Conservation (phyloP, 2,888 invertebrate genomes). For the Acanthopleura granulata region DNA sequence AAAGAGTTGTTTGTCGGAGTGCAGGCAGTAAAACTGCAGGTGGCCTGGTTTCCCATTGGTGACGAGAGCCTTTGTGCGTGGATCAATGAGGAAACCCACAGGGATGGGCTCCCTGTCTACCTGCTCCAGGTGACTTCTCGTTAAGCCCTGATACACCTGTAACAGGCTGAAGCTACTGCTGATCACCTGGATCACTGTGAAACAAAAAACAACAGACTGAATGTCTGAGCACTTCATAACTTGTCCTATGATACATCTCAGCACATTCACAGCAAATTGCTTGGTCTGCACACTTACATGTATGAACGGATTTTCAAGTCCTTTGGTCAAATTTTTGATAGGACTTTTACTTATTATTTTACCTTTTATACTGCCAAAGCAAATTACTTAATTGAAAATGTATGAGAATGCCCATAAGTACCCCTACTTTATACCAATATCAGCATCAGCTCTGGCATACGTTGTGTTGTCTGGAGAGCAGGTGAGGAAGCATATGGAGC, state of each 20-base stretch:
- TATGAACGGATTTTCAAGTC: too few species aligned
- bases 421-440: constrained; percentile 74
- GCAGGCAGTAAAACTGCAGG: constrained; percentile 80
- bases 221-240: too few species aligned
- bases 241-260: too few species aligned
- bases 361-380: too few species aligned
- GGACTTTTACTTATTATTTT: too few species aligned
- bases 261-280: too few species aligned
- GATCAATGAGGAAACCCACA: constrained; percentile 74
- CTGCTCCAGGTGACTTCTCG: constrained; percentile 73
- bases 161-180: constrained; percentile 71
- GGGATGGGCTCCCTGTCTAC: constrained; percentile 36
- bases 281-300: too few species aligned
- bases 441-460: constrained; percentile 77
- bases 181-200: constrained; percentile 69
- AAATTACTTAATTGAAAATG: not conserved
- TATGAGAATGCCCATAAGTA: not conserved
- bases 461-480: constrained; percentile 75
- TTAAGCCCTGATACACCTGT: constrained; percentile 79
- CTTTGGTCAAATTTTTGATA: too few species aligned
- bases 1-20: constrained; percentile 76
- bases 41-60: constrained; percentile 82
- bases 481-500: constrained; percentile 31
- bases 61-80: constrained; percentile 77
- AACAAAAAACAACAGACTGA: not conserved